Evolutionary conservation across 2,888 invertebrate species (phyloP).

Genomic region (Melanargia galathea): DNA sequence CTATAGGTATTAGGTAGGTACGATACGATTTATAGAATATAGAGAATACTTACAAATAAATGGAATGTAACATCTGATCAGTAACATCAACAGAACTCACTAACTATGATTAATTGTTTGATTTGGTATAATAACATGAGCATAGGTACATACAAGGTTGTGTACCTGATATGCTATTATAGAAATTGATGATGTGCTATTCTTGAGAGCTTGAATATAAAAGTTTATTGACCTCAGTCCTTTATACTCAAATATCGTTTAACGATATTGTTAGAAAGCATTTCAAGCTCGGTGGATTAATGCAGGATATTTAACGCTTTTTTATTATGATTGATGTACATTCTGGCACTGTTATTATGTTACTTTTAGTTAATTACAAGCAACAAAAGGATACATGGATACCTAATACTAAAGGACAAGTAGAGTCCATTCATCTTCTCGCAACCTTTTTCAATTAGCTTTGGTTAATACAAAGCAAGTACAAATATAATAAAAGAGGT

Average conservation of each 20-base stretch:
- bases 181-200: constrained; percentile 11
- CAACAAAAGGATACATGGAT: constrained; percentile 2
- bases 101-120: not conserved
- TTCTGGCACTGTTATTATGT: constrained; percentile 1
- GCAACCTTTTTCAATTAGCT: not conserved
- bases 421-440: constrained; percentile 2
- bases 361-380: constrained; percentile 4
- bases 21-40: too few relatives aligned
- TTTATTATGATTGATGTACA: constrained; percentile 17
- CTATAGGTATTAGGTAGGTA: too few relatives aligned
- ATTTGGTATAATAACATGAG: not conserved
- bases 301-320: constrained; percentile 18
- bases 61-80: too few relatives aligned
- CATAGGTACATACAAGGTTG: not conserved
- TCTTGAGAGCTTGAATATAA: constrained; percentile 1
- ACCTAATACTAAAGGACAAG: not conserved
- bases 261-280: constrained; percentile 14
- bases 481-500: too few relatives aligned
- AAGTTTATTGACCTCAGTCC: constrained; percentile 19
- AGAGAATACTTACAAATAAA: too few relatives aligned
- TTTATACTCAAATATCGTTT: constrained; percentile 26
- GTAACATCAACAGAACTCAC: too few relatives aligned
- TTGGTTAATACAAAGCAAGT: too few relatives aligned
- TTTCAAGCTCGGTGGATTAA: constrained; percentile 5
- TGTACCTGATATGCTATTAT: not conserved